Evolutionary conservation across 2,888 invertebrate species (phyloP), one percentile per base, ranked within the genome.

Genomic region (Dendrolimus pini): DNA sequence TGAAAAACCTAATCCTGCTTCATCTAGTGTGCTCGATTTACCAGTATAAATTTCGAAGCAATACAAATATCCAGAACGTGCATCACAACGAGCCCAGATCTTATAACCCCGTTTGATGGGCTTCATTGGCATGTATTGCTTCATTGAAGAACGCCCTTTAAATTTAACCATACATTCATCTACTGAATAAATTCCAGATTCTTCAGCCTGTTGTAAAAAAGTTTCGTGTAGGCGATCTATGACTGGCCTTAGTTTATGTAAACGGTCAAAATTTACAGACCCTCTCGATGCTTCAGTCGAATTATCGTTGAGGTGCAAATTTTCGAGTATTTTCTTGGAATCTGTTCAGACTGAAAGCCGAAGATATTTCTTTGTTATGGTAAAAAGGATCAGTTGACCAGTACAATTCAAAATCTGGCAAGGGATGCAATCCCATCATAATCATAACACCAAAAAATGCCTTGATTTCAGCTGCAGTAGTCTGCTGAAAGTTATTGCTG

Each of bases 71-170:
- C 68, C 69, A 52, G 62, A 66, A n/a, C 56, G 18, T 13, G 61
- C 55, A 61, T 70, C 70, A 56, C 62, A 64, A 30, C 68, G 60
- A 14, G 62, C 63, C 72, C 71, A 74, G 14, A 65, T 58, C 54
- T 74, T 70, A 61, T 60, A 70, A 3, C 69, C 72, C 41, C 70
- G 53, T 62, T 70, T 71, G 30, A 70, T 67, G 1, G 69, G 70
- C 53, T 74, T 72, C 14, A 61, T 54, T 1, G 67, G 67, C 68
- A 70, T 68, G 56, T 69, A 69, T 56, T 70, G 68, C 56, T 70
- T 71, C 56, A 68, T 47, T 12, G 59, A 58, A 52, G 59, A 62
- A 14, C 66, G 58, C 13, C 69, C 69, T 61, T 72, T 71, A 60
- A 70, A 70, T 55, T 65, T 60, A 52, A 71, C 63, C 63, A 66